Percentiles rank a stretch among this genome's conserved stretches.
Conservation (phyloP, 2,888 invertebrate species). For the Acronicta aceris region DNA sequence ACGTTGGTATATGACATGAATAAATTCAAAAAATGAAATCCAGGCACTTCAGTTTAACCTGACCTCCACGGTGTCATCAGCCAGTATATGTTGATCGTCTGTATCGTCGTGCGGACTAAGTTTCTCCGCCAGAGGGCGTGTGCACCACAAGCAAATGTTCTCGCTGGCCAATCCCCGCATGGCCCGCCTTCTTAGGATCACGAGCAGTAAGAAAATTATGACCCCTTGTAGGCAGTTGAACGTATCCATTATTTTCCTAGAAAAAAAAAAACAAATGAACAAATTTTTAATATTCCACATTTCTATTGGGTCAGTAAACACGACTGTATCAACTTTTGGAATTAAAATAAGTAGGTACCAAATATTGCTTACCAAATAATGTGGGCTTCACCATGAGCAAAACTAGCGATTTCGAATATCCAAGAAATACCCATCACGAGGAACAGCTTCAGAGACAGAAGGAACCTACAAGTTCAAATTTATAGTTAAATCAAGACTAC, state of each 20-base stretch:
- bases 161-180: slow-evolving; percentile 85
- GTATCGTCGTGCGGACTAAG: slow-evolving; percentile 81
- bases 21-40: background rate
- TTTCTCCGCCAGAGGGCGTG: slow-evolving; percentile 74
- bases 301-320: too few relatives aligned
- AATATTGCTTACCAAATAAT: slow-evolving; percentile 76
- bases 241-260: slow-evolving; percentile 90
- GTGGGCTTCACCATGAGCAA: slow-evolving; percentile 80
- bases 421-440: slow-evolving; percentile 92
- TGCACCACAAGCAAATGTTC: slow-evolving; percentile 72
- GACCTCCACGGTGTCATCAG: slow-evolving; percentile 84
- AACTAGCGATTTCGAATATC: slow-evolving; percentile 91
- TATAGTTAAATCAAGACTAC: background rate
- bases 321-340: too few relatives aligned
- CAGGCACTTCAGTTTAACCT: slow-evolving; percentile 71
- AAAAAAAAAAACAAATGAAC: slow-evolving; percentile 23
- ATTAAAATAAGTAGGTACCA: background rate
- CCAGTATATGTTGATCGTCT: slow-evolving; percentile 77
- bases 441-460: slow-evolving; percentile 91
- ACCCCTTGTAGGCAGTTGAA: slow-evolving; percentile 91
- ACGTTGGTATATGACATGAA: slow-evolving; percentile 7
- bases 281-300: too few relatives aligned
- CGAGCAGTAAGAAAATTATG: slow-evolving; percentile 90
- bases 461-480: slow-evolving; percentile 82
- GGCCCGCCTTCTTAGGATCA: slow-evolving; percentile 88